phyloP scores from a whole-genome alignment of 2,113 vertebrate species.

The Coracopsis vasa region DNA sequence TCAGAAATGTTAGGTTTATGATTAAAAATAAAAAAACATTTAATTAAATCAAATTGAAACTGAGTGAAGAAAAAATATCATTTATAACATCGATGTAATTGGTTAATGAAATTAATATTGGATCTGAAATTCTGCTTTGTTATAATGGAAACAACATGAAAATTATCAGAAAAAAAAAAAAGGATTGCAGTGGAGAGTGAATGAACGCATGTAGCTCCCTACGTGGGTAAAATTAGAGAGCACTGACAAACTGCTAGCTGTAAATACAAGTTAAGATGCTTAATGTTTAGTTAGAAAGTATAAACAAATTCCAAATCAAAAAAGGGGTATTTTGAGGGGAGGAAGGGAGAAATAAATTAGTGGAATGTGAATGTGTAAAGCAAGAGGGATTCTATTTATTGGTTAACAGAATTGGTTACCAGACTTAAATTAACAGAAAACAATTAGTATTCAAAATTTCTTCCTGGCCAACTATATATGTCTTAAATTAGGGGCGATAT shows the following conservation, averaged over 20 bases:
- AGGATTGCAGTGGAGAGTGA: background rate
- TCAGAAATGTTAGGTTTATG: background rate
- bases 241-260: background rate
- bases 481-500: background rate
- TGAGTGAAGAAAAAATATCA: background rate
- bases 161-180: background rate
- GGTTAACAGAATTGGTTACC: background rate
- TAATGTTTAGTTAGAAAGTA: background rate
- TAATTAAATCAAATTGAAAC: background rate
- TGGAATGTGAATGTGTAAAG: background rate
- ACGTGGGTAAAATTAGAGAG: background rate
- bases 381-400: background rate
- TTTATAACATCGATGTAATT: background rate
- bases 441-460: background rate
- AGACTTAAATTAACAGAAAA: background rate
- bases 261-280: background rate
- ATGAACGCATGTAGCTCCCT: background rate
- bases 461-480: accelerated
- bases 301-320: background rate
- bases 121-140: background rate
- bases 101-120: background rate
- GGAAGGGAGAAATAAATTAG: background rate
- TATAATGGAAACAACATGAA: background rate
- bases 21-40: background rate
- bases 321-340: accelerated